Conservation (phyloP, 2,113 vertebrate genomes). For the Dicrurus megarhynchus region DNA sequence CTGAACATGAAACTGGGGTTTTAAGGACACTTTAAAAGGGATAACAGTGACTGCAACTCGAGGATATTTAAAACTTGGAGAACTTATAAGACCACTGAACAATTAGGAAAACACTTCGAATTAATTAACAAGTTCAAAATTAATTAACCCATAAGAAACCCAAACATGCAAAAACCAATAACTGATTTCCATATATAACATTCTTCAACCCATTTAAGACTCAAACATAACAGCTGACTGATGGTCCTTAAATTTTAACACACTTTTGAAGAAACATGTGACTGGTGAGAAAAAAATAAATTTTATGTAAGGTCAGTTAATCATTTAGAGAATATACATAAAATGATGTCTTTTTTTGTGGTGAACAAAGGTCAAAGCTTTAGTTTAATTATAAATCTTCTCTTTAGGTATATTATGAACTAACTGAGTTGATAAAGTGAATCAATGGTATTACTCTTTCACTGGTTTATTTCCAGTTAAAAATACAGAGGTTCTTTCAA, state of each 20-base stretch:
- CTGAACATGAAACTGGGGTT: too few species aligned
- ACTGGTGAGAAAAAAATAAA: background rate
- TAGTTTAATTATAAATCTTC: background rate
- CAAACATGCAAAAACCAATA: too few species aligned
- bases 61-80: too few species aligned
- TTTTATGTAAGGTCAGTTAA: background rate
- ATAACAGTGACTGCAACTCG: too few species aligned
- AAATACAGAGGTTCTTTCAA: background rate
- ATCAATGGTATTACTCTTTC: background rate
- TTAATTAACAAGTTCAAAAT: too few species aligned
- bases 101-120: too few species aligned
- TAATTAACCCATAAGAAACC: too few species aligned
- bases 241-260: background rate
- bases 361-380: background rate
- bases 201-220: background rate
- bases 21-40: too few species aligned
- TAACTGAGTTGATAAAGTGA: background rate
- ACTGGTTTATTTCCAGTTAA: background rate
- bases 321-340: background rate
- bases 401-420: background rate
- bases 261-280: background rate
- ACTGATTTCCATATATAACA: too few species aligned
- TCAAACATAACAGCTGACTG: background rate
- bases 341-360: background rate
- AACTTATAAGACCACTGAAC: too few species aligned